Conservation (phyloP, 2,888 invertebrate species). For the Syrista parreyssii region DNA sequence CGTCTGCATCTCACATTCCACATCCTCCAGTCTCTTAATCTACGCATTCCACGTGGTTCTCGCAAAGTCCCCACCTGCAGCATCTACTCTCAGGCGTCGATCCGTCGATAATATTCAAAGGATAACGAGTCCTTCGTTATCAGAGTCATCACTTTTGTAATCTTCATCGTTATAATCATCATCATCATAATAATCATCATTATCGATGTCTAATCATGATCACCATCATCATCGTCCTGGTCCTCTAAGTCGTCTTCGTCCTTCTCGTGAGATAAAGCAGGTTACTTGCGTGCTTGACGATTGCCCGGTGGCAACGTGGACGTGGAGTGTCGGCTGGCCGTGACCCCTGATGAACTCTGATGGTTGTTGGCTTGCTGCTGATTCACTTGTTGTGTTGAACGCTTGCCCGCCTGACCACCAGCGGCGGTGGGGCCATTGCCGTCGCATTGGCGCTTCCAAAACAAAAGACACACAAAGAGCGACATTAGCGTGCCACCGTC, state of each 20-base stretch:
- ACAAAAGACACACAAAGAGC: conserved; percentile 60
- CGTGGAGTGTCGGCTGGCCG: not conserved
- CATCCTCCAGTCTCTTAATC: not conserved
- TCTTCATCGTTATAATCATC: not conserved
- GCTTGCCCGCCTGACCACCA: conserved; percentile 54
- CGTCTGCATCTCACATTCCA: not conserved
- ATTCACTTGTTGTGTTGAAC: conserved; percentile 55
- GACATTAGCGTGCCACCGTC: conserved; percentile 49
- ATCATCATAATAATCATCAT: not conserved
- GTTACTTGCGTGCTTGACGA: conserved; percentile 23
- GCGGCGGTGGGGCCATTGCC: conserved; percentile 50
- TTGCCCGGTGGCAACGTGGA: conserved; percentile 1
- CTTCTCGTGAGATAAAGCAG: not conserved
- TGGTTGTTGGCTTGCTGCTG: conserved; percentile 23
- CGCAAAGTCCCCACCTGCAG: not conserved
- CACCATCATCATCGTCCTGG: not conserved
- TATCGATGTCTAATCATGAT: not conserved
- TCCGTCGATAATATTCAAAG: not conserved
- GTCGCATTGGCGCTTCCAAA: conserved; percentile 61
- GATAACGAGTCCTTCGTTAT: not conserved
- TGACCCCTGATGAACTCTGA: not conserved
- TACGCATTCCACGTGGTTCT: not conserved
- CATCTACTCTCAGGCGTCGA: not conserved
- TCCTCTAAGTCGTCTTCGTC: not conserved
- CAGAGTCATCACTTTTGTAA: not conserved